Conservation (phyloP, 2,888 invertebrate genomes). For the Zonitis immaculata region DNA sequence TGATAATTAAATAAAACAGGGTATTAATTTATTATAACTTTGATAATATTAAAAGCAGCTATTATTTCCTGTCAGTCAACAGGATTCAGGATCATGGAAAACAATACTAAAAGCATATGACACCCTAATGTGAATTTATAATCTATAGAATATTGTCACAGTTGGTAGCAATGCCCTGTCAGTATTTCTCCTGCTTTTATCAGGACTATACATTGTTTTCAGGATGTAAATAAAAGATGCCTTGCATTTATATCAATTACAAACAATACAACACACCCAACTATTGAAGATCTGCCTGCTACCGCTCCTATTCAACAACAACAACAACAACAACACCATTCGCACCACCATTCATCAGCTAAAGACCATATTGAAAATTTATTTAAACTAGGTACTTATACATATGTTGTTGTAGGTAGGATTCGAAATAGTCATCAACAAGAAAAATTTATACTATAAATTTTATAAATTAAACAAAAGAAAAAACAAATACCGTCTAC, state of each 20-base stretch:
- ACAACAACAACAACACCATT: too few relatives aligned
- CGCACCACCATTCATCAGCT: background rate
- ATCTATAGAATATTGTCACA: constrained; percentile 15
- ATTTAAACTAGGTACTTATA: too few relatives aligned
- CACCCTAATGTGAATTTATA: constrained; percentile 17
- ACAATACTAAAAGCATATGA: constrained; percentile 17
- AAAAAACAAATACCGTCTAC: too few relatives aligned
- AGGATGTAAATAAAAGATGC: constrained; percentile 21
- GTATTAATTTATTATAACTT: background rate
- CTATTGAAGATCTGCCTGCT: constrained; percentile 1
- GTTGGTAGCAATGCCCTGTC: constrained; percentile 9
- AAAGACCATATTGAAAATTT: background rate
- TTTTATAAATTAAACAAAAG: too few relatives aligned
- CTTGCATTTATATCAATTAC: constrained; percentile 21
- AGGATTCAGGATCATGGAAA: constrained; percentile 13
- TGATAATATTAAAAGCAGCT: background rate
- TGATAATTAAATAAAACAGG: background rate
- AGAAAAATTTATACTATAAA: too few relatives aligned
- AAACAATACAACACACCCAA: constrained; percentile 19
- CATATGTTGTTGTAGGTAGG: too few relatives aligned
- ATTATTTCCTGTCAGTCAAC: background rate
- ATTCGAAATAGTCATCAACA: too few relatives aligned
- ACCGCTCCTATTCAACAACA: constrained; percentile 13
- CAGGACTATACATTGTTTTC: constrained; percentile 17
- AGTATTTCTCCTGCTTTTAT: constrained; percentile 10